Conservation (phyloP, 2,888 invertebrate genomes). For the Dolichopus griseipennis region DNA sequence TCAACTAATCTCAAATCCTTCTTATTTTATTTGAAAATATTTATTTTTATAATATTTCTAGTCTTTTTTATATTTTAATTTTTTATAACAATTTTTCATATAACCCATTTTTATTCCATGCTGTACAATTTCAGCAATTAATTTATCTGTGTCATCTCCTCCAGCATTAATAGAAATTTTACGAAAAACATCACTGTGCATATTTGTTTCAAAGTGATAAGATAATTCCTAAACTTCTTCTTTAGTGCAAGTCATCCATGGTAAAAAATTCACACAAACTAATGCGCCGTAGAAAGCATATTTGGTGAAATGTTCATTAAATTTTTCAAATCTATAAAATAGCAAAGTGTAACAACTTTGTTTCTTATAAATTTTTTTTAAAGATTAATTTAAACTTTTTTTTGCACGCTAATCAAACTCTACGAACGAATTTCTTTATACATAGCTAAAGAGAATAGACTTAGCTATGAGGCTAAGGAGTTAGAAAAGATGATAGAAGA, state of each 20-base stretch:
- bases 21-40: too few species aligned
- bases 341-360: too few species aligned
- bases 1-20: too few species aligned
- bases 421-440: too few species aligned
- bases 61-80: too few species aligned
- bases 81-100: constrained; percentile 29
- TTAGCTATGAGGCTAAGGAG: too few species aligned
- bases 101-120: constrained; percentile 38
- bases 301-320: constrained; percentile 34
- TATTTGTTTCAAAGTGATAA: constrained; percentile 32
- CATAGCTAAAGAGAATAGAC: too few species aligned
- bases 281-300: constrained; percentile 39
- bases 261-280: constrained; percentile 37
- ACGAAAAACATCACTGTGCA: constrained; percentile 33
- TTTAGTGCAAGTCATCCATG: constrained; percentile 35
- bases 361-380: too few species aligned
- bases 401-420: too few species aligned
- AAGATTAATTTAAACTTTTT: too few species aligned
- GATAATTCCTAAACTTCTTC: constrained; percentile 31
- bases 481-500: too few species aligned
- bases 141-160: constrained; percentile 33
- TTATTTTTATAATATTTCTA: too few species aligned
- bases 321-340: constrained; percentile 33
- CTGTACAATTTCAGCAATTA: constrained; percentile 30
- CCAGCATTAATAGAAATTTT: constrained; percentile 31